These are phyloP conservation scores for Octopus sinensis DNA, from an alignment of 1,140 invertebrate genomes.

Conservation along the genomic window DNA sequence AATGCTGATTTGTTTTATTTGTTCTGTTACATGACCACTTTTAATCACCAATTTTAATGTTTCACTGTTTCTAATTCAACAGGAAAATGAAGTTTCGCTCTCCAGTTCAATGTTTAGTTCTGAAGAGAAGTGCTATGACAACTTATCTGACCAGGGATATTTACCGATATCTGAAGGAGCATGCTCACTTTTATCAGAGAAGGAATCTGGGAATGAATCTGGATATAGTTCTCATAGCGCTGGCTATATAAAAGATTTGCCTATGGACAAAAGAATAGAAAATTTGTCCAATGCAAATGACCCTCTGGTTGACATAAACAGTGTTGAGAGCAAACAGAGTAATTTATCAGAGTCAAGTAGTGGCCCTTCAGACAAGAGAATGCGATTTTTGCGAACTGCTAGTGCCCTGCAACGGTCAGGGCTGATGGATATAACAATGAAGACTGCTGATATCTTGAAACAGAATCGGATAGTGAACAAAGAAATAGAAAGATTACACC, in stretches of 20 bases:
- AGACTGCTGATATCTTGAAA: slow-evolving; percentile 6
- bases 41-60: background rate
- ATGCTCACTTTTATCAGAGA: background rate
- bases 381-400: background rate
- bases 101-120: background rate
- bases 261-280: background rate
- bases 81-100: background rate
- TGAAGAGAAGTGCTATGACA: background rate
- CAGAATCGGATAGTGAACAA: background rate
- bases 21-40: too few relatives aligned
- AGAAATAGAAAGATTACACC: background rate
- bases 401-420: background rate
- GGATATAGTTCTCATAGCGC: slow-evolving; percentile 2
- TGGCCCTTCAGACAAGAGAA: background rate
- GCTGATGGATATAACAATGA: slow-evolving; percentile 6
- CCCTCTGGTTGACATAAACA: background rate
- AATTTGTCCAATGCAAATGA: background rate
- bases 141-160: background rate
- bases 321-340: background rate
- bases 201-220: background rate
- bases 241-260: background rate
- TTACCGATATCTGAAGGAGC: background rate
- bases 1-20: too few relatives aligned
- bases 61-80: background rate
- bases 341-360: background rate